Base-by-base conservation (phyloP, 2,797 vertebrate species). In the Hyperoplus lanceolatus region DNA sequence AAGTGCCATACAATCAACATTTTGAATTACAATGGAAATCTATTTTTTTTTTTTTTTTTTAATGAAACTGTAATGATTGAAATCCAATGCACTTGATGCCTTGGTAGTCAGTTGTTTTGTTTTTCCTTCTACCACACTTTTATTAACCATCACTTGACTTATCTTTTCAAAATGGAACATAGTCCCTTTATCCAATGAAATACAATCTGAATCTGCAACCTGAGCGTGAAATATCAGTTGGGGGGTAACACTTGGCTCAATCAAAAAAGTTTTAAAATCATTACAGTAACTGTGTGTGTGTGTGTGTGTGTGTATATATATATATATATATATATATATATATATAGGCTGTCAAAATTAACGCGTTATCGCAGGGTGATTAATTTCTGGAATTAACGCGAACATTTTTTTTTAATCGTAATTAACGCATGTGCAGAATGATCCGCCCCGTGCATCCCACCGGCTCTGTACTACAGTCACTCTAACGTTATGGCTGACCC, bases 131-230 rank as follows among this genome's bases (percentile, higher is more conserved):
- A 6, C 16, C 16, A 45, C 5, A 9, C 14, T 58, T 53, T 43
- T 69, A 42, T 10, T 61, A 10, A n/a, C 16, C 55, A 68, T 36
- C 41, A 16, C 15, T 36, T 67, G 53, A 14, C 11, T 45, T 5
- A 60, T 18, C 14, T 18, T 48, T 36, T 10, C 36, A 49, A 1
- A 45, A 12, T 5, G 3, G 39, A 69, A 38, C 62, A 29, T 42
- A 56, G 58, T 62, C 29, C 65, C 18, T 21, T 51, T 41, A n/a
- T 3, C 21, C 13, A 59, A 10, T 65, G 55, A 59, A 64, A 53
- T 58, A 16, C 15, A 68, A 36, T 56, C 16, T 0, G 15, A 43
- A 54, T 39, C 11, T 49, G 12, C 15, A 21, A 45, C 56, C 50
- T 72, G 70, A 57, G 14, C 62, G 46, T 12, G 62, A 21, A 3